These are phyloP conservation scores for Dolichotis patagonum DNA, from an alignment of 2,113 vertebrate species.

Conservation along the genomic window DNA sequence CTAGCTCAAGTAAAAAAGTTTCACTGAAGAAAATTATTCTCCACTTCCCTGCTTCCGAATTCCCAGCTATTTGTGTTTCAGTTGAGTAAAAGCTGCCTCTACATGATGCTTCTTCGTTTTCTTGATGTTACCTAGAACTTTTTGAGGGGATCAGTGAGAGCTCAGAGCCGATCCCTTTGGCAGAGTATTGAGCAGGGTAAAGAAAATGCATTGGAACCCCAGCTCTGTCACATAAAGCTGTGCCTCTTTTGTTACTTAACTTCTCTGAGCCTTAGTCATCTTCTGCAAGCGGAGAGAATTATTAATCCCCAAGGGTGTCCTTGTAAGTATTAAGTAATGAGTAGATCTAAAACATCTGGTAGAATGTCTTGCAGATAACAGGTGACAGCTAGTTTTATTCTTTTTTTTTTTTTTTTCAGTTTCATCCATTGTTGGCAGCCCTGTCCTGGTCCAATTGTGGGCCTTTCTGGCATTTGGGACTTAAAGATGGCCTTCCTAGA, in stretches of 20 bases:
- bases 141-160: not conserved
- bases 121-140: not conserved
- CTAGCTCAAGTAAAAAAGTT: not conserved
- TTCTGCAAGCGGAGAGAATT: not conserved
- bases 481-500: not conserved
- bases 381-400: not conserved
- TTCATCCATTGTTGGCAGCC: accelerated
- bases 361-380: not conserved
- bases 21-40: not conserved
- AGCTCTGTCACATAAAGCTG: not conserved
- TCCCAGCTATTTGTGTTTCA: not conserved
- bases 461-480: not conserved
- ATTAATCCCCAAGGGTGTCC: not conserved
- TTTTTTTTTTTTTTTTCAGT: not conserved
- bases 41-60: not conserved
- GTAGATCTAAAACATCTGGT: no score
- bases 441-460: not conserved
- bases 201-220: not conserved
- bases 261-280: not conserved
- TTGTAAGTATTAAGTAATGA: not conserved
- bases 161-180: not conserved
- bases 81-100: not conserved
- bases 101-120: not conserved
- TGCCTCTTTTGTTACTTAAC: not conserved
- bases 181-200: not conserved